A percentile compares a stretch with the other conserved stretches of the same genome.
phyloP scores from a whole-genome alignment of 2,797 vertebrate genomes.

The Rhinogobio ventralis region DNA sequence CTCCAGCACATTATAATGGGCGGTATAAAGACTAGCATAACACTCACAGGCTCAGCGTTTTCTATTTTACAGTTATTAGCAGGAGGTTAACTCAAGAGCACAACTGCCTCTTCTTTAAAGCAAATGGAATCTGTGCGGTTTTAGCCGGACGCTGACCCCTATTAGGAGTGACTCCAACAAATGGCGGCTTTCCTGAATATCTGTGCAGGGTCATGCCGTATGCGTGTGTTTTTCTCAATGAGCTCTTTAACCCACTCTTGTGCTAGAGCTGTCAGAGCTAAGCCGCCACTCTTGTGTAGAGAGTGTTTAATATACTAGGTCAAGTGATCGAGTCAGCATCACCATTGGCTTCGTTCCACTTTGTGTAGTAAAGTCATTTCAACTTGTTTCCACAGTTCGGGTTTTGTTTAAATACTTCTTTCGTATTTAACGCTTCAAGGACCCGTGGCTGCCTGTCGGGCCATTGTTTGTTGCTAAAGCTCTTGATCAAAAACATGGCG shows the following conservation, averaged over 20 bases:
- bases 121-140: constrained; percentile 56
- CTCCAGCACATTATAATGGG: constrained; percentile 58
- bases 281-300: constrained; percentile 29
- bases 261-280: constrained; percentile 34
- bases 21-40: constrained; percentile 47
- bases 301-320: constrained; percentile 44
- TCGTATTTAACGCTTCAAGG: constrained; percentile 21
- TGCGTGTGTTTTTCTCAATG: constrained; percentile 47
- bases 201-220: neutral
- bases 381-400: constrained; percentile 13
- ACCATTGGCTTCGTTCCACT: constrained; percentile 22
- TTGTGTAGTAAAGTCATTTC: constrained; percentile 38
- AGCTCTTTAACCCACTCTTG: constrained; percentile 40
- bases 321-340: constrained; percentile 41
- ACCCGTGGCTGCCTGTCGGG: neutral
- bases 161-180: constrained; percentile 52
- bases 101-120: constrained; percentile 57
- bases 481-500: constrained; percentile 51
- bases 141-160: constrained; percentile 53
- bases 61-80: constrained; percentile 61
- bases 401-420: constrained; percentile 28
- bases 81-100: constrained; percentile 57
- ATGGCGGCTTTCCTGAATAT: constrained; percentile 28
- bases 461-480: constrained; percentile 31
- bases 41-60: constrained; percentile 53